Evolutionary conservation across 2,888 invertebrate genomes (phyloP), one percentile per base, ranked within the genome.

Genomic region (Nasonovia ribisnigri): DNA sequence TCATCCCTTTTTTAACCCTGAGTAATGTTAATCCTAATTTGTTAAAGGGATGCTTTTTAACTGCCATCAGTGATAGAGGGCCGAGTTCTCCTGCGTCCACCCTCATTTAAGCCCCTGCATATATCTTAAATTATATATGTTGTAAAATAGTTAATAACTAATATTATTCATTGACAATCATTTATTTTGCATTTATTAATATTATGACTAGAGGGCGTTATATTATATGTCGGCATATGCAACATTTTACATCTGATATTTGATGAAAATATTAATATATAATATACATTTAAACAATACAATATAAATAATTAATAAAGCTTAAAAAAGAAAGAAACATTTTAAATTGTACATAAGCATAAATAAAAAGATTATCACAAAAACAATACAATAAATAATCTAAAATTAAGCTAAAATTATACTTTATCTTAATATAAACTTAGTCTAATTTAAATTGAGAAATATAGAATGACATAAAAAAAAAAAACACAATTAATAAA

Each of bases 121-220:
- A 16, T 67, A 0, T 67, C n/a, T n/a, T n/a, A n/a, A 67, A 67
- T 67, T 67, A 67, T 67, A 36, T 20, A 77, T 20, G 36, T 20
- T 77, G 36, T 77, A 77, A 20, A 3, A 36, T 88, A 57, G 26
- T 57, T 43, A 57, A 60, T 89, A 43, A 89, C 42, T 84, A 91
- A 91, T n/a, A n/a, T 60, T 60, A 0, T 46, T 86, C 29, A 48
- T 51, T 51, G 36, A 88, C 42, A 67, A 67, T 88, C 24, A 92
- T 88, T 88, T 92, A 88, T 92, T 92, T 88, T 77, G 60, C 92
- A 77, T 92, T 88, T 51, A 92, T 88, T 92, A 92, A 92, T 92
- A 92, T 92, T 88, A 86, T 93, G 93, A 93, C 93, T 93, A 93
- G 93, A 93, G 36, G 48, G 93, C 60, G 6, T 57, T 90, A 48